Evolutionary conservation across 2,113 vertebrate species (phyloP).

Genomic region (Dascyllus trimaculatus): DNA sequence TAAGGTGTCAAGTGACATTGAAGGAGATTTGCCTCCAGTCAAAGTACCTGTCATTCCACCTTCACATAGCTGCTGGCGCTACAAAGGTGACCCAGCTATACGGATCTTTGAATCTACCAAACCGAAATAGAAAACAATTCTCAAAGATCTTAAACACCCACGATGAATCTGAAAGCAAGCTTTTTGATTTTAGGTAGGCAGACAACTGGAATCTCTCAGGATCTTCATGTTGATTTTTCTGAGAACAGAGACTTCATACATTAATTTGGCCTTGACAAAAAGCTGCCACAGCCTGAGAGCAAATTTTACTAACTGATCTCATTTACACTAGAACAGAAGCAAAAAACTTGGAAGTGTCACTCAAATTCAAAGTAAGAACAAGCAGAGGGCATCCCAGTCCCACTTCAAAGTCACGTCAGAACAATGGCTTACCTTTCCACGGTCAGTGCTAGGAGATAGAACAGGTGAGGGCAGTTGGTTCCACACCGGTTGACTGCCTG

Average conservation of each 20-base stretch:
- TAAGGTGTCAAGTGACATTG: neutral
- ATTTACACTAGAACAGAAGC: neutral
- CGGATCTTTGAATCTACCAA: neutral
- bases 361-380: neutral
- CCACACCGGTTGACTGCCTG: constrained; percentile 22
- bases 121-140: neutral
- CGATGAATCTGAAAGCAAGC: neutral
- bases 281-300: neutral
- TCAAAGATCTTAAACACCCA: neutral
- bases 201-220: neutral
- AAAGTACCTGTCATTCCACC: constrained; percentile 2
- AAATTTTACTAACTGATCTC: constrained; percentile 11
- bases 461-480: constrained; percentile 29
- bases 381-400: neutral
- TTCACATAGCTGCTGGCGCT: neutral
- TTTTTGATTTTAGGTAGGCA: neutral
- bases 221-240: constrained; percentile 11
- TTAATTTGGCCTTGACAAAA: constrained; percentile 7
- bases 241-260: constrained; percentile 35
- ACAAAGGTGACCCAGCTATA: neutral
- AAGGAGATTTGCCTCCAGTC: neutral
- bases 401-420: constrained; percentile 54
- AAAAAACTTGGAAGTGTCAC: neutral
- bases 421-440: constrained; percentile 49
- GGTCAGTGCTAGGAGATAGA: neutral